Evolutionary conservation across 1,140 invertebrate genomes (phyloP), one percentile per base, ranked within the genome.

Genomic region (Microplitis demolitor): DNA sequence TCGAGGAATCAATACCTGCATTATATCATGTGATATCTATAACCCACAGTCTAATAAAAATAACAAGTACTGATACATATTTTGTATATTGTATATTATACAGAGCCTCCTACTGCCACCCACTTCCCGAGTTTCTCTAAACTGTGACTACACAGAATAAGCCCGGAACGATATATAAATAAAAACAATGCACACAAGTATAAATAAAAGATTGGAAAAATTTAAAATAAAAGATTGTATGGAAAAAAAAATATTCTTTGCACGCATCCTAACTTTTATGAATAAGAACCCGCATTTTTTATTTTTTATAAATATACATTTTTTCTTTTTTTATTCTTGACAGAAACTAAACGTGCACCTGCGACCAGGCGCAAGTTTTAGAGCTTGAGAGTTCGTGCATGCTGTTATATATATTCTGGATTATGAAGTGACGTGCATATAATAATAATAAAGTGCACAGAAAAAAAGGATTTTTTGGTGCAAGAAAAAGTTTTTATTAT

Each of bases 1-100:
- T 72, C 63, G 37, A 45, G 6, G 37, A 72, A 72, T 72, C 64
- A 24, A 72, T 67, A 72, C 3, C 39, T 51, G 64, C 37, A 67
- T 67, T 39, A 34, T 54, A 37, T 67, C 67, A 13, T 35, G 45
- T 58, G 62, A 34, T 45, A 31, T 33, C 5, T 50, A 50, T 16
- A 39, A 34, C 60, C 34, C 33, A 4, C 1, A 24, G 39, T 45
- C 39, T 45, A 45, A 45, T 45, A 45, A 45, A 45, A 45, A 45
- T 45, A 45, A 45, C 39, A 45, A 45, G 39, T 9, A 45, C 24
- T 45, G 11, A 11, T 45, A 45, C 39, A 45, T 45, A 8, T 45
- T 24, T 24, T 39, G 3, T 11, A 45, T 45, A 45, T 45, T 9
- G 39, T 6, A 8, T 3, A 11, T 45, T 45, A 3, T 6, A 45